These are phyloP conservation scores for Alloplasta piceator DNA, from an alignment of 2,888 invertebrate genomes.

Conservation along the genomic window DNA sequence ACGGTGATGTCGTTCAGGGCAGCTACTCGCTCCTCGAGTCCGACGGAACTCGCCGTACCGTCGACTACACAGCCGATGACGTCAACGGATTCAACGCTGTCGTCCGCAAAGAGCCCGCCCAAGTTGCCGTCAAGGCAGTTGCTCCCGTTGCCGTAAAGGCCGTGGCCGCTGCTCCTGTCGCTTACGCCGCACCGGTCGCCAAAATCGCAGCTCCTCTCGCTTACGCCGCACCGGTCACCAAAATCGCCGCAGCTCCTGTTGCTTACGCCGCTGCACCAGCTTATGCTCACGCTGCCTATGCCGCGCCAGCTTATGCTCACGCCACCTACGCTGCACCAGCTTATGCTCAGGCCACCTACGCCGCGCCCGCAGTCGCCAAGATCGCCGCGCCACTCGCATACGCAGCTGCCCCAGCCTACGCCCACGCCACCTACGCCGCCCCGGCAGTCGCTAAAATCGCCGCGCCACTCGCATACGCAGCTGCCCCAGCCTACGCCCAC, in stretches of 20 bases:
- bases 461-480: constrained; percentile 39
- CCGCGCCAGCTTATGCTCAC: not conserved
- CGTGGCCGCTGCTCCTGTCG: constrained; percentile 65
- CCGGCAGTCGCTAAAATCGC: constrained; percentile 55
- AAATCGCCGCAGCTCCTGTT: constrained; percentile 68
- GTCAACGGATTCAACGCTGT: constrained; percentile 68
- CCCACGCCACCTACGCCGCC: constrained; percentile 48
- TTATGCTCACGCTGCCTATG: constrained; percentile 55
- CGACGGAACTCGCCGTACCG: constrained; percentile 79
- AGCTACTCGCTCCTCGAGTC: constrained; percentile 81
- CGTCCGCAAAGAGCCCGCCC: constrained; percentile 64
- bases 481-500: constrained; percentile 35
- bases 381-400: constrained; percentile 55
- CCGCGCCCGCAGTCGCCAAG: constrained; percentile 14
- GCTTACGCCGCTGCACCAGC: constrained; percentile 73
- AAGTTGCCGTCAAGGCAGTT: constrained; percentile 77
- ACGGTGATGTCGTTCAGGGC: constrained; percentile 71
- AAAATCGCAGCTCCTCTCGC: constrained; percentile 52
- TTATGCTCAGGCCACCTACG: constrained; percentile 63
- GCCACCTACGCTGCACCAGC: constrained; percentile 61
- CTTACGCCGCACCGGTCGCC: constrained; percentile 60
- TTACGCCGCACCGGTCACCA: constrained; percentile 58
- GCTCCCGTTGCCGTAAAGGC: constrained; percentile 62
- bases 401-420: constrained; percentile 76
- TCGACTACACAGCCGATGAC: constrained; percentile 70